Evolutionary conservation across 1,140 invertebrate species (phyloP).

Genomic region (Temnothorax curvispinosus): DNA sequence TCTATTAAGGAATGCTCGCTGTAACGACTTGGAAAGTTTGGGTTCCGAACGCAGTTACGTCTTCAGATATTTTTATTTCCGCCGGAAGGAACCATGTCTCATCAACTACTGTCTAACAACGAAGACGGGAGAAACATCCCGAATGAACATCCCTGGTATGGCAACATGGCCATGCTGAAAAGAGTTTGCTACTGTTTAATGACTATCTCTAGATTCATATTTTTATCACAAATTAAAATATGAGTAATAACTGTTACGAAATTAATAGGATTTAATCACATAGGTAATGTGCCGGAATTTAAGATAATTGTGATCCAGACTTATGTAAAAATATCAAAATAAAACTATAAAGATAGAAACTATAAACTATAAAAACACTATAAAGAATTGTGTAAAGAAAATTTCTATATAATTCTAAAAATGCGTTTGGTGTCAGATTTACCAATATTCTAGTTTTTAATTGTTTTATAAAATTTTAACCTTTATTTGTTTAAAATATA

Average conservation of each 20-base stretch:
- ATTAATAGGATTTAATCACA: conserved; percentile 24
- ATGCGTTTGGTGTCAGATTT: background rate
- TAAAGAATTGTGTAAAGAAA: background rate
- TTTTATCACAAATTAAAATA: conserved; percentile 30
- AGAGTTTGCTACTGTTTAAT: conserved; percentile 48
- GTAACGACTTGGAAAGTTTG: conserved; percentile 48
- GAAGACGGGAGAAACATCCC: conserved; percentile 11
- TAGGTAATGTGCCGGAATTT: background rate
- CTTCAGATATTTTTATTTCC: conserved; percentile 47
- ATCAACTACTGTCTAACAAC: conserved; percentile 53
- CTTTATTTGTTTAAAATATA: conserved; percentile 11
- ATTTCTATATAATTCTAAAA: background rate
- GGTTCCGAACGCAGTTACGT: conserved; percentile 23
- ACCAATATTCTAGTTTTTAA: background rate
- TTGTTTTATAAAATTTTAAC: background rate
- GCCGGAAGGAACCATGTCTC: conserved; percentile 18
- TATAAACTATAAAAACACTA: background rate
- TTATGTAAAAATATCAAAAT: background rate
- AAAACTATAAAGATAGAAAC: background rate
- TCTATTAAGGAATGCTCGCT: conserved; percentile 54
- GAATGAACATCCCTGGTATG: conserved; percentile 37
- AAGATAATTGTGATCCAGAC: background rate
- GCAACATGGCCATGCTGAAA: conserved; percentile 49
- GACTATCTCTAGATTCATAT: conserved; percentile 7
- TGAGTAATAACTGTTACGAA: conserved; percentile 7